These are phyloP conservation scores for Vandiemenella viatica DNA, from an alignment of 2,888 invertebrate species.

Conservation along the genomic window DNA sequence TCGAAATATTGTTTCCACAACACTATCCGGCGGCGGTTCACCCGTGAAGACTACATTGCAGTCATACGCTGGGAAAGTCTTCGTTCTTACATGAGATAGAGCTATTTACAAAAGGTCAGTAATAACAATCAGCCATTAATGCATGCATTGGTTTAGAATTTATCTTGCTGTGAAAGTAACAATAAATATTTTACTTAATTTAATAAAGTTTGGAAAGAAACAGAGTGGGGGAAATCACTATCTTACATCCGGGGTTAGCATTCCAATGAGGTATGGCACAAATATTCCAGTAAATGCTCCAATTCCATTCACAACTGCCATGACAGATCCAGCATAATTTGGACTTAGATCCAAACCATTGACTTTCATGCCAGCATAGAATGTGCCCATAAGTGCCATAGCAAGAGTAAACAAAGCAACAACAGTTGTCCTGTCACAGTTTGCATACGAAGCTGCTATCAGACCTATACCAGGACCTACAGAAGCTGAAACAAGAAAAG, in stretches of 20 bases:
- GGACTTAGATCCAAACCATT: constrained; percentile 50
- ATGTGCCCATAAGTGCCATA: constrained; percentile 55
- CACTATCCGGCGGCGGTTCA: too few species aligned
- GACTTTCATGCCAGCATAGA: constrained; percentile 54
- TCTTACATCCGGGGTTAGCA: constrained; percentile 48
- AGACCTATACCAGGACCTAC: constrained; percentile 51
- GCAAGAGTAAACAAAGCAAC: constrained; percentile 47
- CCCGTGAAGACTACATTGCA: too few species aligned
- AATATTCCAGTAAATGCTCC: constrained; percentile 57
- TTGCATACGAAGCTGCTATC: constrained; percentile 51
- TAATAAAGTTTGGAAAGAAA: too few species aligned
- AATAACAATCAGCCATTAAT: too few species aligned
- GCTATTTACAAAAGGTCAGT: too few species aligned
- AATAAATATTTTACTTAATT: too few species aligned
- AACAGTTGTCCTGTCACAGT: constrained; percentile 43
- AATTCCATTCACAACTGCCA: constrained; percentile 55
- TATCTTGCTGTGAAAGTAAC: too few species aligned
- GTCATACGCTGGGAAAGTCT: too few species aligned
- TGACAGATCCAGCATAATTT: constrained; percentile 49
- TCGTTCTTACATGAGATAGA: too few species aligned
- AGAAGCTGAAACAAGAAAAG: constrained; percentile 30
- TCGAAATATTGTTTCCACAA: too few species aligned
- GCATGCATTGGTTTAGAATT: too few species aligned
- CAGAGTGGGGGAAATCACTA: background rate
- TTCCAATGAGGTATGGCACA: constrained; percentile 49